Base-by-base conservation (phyloP, 2,888 invertebrate species). In the Calliopum simillimum region DNA sequence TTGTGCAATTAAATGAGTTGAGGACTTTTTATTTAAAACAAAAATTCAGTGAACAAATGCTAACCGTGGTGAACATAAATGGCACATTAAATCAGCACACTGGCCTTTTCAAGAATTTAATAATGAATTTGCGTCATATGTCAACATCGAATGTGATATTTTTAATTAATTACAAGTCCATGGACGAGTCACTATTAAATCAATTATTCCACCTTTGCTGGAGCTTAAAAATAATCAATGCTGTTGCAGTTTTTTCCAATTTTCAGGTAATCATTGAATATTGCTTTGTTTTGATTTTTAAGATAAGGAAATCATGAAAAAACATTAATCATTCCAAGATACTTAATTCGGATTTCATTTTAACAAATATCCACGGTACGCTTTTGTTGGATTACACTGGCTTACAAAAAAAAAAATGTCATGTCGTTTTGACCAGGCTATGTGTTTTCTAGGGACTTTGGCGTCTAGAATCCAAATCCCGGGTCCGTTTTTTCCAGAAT, bases 91-190 rank as follows among this genome's bases (percentile, higher is more conserved):
- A 62, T 3, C 71, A 75, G 21, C 75, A 81, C 13, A 63, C 53
- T 2, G 71, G 21, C 1, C 68, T 83, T 4, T 65, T 84, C 0
- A 72, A 74, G 6, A 73, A 76, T 4, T 61, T 81, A 46, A 76
- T 78, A 3, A 56, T 55, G 4, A 80, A 77, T 71, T 74, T 84
- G 3, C 70, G 76, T 16, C 79, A 79, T 12, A 81, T 81, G 75
- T 79, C 75, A 11, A 74, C 70, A n/a, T 66, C 80, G 2, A 78
- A 79, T 25, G 75, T 83, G 4, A 67, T 84, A 4, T 80, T 84
- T 65, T 43, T 82, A 12, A 23, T 81, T 55, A 73, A 77, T 33
- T 41, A 72, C 41, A 68, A 49, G 2, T 65, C 68, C 19, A 66
- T 58, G 4, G 64, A 74, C 47, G 68, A 69, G 8, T 14, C 4